Conservation (phyloP, 1,140 invertebrate genomes). For the Aphidius ervi region DNA sequence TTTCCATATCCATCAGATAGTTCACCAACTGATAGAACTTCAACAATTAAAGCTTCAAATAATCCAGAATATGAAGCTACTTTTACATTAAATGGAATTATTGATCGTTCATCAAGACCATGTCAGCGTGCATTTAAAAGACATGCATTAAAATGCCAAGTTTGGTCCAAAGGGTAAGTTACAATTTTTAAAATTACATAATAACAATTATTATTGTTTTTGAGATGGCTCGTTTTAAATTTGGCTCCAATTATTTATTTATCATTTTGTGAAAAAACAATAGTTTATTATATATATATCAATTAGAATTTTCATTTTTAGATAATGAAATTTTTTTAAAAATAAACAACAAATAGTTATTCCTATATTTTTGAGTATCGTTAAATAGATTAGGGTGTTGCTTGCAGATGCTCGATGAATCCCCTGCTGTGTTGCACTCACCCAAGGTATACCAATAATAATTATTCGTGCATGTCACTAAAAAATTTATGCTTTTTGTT, state of each 20-base stretch:
- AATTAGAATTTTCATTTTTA: not conserved
- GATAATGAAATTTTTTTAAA: conserved; percentile 15
- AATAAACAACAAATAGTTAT: not conserved
- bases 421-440: conserved; percentile 52
- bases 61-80: conserved; percentile 84
- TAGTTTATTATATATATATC: conserved; percentile 25
- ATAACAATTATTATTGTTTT: not conserved
- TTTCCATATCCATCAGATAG: conserved; percentile 88
- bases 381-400: conserved; percentile 50
- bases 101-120: conserved; percentile 73
- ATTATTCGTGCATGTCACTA: conserved; percentile 8
- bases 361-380: conserved; percentile 17
- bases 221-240: not conserved
- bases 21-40: conserved; percentile 71
- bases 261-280: conserved; percentile 9
- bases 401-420: conserved; percentile 54
- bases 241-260: not conserved
- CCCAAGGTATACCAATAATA: conserved; percentile 46
- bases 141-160: conserved; percentile 83
- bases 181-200: conserved; percentile 12
- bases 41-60: conserved; percentile 76
- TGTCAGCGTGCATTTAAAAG: conserved; percentile 84
- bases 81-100: conserved; percentile 66
- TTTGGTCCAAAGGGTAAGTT: conserved; percentile 88
- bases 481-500: conserved; percentile 1